Percentiles rank a stretch among this genome's conserved stretches.
Conservation (phyloP, 2,113 vertebrate genomes). For the Eulemur macaco region DNA sequence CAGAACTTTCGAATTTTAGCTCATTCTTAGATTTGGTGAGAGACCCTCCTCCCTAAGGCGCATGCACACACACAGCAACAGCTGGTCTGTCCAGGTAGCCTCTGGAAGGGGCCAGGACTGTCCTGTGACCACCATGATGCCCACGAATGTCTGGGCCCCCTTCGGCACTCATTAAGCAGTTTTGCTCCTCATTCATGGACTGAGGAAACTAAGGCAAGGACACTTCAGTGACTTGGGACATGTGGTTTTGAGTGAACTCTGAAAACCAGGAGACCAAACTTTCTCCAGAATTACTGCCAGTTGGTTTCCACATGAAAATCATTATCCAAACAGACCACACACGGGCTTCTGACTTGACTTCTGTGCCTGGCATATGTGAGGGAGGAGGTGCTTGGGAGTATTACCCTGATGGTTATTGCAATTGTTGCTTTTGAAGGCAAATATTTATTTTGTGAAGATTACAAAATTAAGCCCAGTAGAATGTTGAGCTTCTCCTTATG, state of each 20-base stretch:
- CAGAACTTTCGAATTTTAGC: not conserved
- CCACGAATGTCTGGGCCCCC: not conserved
- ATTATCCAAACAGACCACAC: constrained; percentile 73
- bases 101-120: not conserved
- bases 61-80: fast-evolving
- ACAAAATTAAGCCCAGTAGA: constrained; percentile 59
- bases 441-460: constrained; percentile 75
- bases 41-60: not conserved
- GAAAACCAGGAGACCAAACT: constrained; percentile 34
- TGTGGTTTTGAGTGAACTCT: not conserved
- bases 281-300: not conserved
- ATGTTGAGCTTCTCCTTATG: not conserved
- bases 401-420: constrained; percentile 57
- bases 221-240: not conserved
- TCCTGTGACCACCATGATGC: not conserved
- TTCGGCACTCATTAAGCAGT: not conserved
- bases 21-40: not conserved
- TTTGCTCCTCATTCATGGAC: not conserved
- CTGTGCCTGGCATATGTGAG: not conserved
- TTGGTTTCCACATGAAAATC: constrained; percentile 51
- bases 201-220: not conserved
- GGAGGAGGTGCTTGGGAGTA: not conserved
- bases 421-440: constrained; percentile 75
- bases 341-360: constrained; percentile 12
- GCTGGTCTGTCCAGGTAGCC: not conserved